Base-by-base conservation (phyloP, 1,140 invertebrate genomes). In the Oppia nitens region DNA sequence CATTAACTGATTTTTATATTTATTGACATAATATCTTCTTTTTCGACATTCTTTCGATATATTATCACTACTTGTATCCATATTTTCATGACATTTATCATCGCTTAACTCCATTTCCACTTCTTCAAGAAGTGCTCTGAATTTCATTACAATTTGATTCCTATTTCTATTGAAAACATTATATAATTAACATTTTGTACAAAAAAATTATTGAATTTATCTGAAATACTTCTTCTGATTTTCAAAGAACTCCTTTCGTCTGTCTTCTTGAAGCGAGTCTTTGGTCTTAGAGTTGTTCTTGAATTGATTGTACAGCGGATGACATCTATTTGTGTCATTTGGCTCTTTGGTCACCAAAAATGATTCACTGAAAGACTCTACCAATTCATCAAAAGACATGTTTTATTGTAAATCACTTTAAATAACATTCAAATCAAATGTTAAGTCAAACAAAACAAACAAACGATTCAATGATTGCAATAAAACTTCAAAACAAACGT, bases 1-100 rank as follows among this genome's bases (percentile, higher is more conserved):
- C 87, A 87, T 87, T 29, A 85, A 68, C 68, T 76, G 45, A 26
- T 62, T 59, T 32, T 28, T 63, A 50, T 6, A 62, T 55, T 45
- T 53, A 4, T 54, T 62, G 48, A 1, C 24, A 47, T 25, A 50
- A 52, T 17, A 48, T 24, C n/a, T 57, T 48, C 2, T 52, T n/a
- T 2, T 3, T 1, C 2, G 1, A 23, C 32, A 21, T 49, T 3
- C 56, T n/a, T n/a, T n/a, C n/a, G n/a, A n/a, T n/a, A n/a, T n/a
- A n/a, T n/a, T n/a, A n/a, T n/a, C n/a, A n/a, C n/a, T n/a, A 24
- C 21, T 27, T 14, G 21, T 26, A 21, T 20, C 27, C 27, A 20
- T 27, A 1, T 1, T 2, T 50, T 50, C 47, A 20, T 25, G 1
- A 17, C 14, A 20, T 1, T 53, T 17, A 23, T 47, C 27, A 9